Evolutionary conservation across 2,113 vertebrate genomes (phyloP).

Genomic region (Daphoenositta chrysoptera): DNA sequence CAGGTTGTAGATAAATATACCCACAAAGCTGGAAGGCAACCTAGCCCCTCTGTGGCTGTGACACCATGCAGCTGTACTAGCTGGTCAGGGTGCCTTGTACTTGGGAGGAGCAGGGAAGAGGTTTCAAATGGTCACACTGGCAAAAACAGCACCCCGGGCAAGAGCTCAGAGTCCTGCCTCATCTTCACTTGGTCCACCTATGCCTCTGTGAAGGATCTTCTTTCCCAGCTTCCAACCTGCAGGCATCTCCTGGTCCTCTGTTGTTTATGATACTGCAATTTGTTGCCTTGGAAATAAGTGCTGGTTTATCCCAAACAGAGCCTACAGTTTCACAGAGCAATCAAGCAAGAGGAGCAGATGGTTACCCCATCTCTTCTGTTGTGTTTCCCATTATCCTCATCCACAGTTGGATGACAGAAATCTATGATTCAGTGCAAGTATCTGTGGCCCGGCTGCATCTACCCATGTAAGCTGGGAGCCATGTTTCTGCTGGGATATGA

Average conservation of each 20-base stretch:
- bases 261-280: conserved; percentile 38
- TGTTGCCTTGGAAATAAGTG: conserved; percentile 65
- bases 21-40: background rate
- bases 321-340: background rate
- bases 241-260: conserved; percentile 17
- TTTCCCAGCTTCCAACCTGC: background rate
- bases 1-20: background rate
- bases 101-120: background rate
- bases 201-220: rapidly evolving
- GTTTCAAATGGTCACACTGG: background rate
- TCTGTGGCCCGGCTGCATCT: background rate
- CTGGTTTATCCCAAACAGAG: conserved; percentile 54
- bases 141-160: background rate
- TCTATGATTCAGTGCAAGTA: background rate
- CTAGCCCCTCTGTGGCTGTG: background rate
- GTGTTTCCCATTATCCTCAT: background rate
- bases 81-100: background rate
- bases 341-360: conserved; percentile 24
- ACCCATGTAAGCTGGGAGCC: background rate
- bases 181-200: background rate
- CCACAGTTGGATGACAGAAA: background rate
- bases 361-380: conserved; percentile 21
- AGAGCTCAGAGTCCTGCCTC: background rate
- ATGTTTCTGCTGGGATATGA: background rate
- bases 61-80: background rate